Conservation (phyloP, 2,797 vertebrate genomes). For the Lacerta bilineata region DNA sequence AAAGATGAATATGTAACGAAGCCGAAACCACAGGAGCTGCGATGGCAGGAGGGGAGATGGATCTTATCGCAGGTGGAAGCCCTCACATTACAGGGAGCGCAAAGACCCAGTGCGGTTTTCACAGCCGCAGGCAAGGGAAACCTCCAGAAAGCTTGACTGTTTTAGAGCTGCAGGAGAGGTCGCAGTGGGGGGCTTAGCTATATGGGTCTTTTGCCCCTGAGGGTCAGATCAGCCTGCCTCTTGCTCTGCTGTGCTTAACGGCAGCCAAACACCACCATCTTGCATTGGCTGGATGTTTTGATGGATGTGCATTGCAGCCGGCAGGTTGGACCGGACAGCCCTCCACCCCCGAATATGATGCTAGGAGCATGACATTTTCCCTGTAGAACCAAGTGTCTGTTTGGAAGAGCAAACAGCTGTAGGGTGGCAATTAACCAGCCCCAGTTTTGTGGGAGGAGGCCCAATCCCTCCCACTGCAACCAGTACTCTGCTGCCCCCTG, state of each 20-base stretch:
- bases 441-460: constrained; percentile 4
- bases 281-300: not conserved
- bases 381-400: not conserved
- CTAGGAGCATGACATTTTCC: constrained; percentile 25
- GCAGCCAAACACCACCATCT: not conserved
- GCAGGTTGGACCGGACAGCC: not conserved
- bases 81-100: constrained; percentile 73
- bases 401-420: constrained; percentile 51
- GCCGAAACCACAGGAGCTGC: constrained; percentile 77
- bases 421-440: constrained; percentile 52
- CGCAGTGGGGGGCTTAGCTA: constrained; percentile 66
- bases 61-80: constrained; percentile 74
- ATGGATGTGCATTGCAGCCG: not conserved
- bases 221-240: not conserved
- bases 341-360: not conserved
- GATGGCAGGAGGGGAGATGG: constrained; percentile 73
- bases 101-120: constrained; percentile 73
- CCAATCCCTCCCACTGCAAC: constrained; percentile 29
- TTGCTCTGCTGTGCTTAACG: not conserved
- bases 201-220: not conserved
- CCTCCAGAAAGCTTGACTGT: constrained; percentile 72
- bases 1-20: constrained; percentile 81
- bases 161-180: constrained; percentile 69
- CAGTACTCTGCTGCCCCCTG: constrained; percentile 66
- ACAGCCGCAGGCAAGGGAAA: constrained; percentile 74